Evolutionary conservation across 2,888 invertebrate species (phyloP).

Genomic region (Adineta ricciae): DNA sequence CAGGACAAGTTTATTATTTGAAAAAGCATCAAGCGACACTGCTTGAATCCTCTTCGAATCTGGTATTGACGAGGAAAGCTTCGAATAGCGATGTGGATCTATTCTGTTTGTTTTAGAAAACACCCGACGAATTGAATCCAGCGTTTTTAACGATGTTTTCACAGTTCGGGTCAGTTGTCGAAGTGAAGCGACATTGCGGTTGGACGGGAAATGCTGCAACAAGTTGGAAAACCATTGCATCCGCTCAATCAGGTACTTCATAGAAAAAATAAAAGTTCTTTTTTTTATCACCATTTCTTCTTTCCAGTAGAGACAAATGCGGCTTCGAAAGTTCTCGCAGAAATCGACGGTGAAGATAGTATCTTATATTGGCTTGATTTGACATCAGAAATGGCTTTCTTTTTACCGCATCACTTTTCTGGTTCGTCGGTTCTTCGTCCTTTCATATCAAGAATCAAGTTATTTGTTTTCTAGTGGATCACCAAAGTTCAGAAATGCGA

Average conservation of each 20-base stretch:
- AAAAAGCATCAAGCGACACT: constrained; percentile 70
- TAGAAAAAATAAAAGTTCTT: background rate
- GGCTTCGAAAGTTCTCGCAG: background rate
- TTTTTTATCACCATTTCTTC: too few relatives aligned
- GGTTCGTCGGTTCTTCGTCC: constrained; percentile 35
- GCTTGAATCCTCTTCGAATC: constrained; percentile 70
- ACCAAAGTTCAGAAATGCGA: constrained; percentile 44
- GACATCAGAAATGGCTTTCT: constrained; percentile 82
- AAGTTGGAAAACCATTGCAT: constrained; percentile 62
- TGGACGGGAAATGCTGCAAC: constrained; percentile 82
- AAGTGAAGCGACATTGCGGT: constrained; percentile 72
- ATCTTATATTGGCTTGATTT: constrained; percentile 91
- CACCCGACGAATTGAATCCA: constrained; percentile 49
- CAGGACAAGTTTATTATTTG: constrained; percentile 85
- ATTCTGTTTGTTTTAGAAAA: constrained; percentile 44
- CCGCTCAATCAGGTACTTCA: constrained; percentile 40
- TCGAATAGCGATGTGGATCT: constrained; percentile 37
- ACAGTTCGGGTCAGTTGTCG: constrained; percentile 78
- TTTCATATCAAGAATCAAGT: too few relatives aligned
- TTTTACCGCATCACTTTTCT: constrained; percentile 61
- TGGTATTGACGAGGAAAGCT: constrained; percentile 48
- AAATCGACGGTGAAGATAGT: constrained; percentile 65
- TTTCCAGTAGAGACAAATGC: background rate
- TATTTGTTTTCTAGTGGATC: background rate
- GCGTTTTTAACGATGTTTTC: constrained; percentile 58